Conservation (phyloP, 1,140 invertebrate species). For the Laupala kohalensis region DNA sequence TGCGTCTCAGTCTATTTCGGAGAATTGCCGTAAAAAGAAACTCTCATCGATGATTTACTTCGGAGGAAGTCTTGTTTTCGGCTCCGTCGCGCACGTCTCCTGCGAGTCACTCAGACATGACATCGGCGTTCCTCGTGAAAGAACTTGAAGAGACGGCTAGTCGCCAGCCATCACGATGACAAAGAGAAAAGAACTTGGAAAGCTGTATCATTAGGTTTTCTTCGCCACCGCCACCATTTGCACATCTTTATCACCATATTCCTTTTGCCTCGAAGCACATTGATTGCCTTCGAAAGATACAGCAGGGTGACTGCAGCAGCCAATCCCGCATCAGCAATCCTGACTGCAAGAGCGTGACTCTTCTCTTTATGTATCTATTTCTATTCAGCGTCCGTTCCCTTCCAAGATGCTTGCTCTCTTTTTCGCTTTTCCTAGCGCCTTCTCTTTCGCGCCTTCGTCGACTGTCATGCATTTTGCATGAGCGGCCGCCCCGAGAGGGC, state of each 20-base stretch:
- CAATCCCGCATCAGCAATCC: not conserved
- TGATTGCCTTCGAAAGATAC: not conserved
- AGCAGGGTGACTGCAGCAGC: not conserved
- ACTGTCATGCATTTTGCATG: not conserved
- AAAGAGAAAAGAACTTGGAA: not conserved
- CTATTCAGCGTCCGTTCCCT: not conserved
- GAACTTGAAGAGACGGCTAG: too few species aligned
- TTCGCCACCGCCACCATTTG: not conserved
- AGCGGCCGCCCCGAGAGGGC: not conserved
- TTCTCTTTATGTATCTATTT: not conserved
- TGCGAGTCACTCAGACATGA: not conserved
- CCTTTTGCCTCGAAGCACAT: not conserved
- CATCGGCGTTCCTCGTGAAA: too few species aligned
- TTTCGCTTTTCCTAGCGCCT: not conserved
- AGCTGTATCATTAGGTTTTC: not conserved
- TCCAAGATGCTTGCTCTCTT: not conserved
- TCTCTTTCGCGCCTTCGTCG: not conserved
- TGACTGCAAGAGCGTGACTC: not conserved
- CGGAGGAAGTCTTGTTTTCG: not conserved
- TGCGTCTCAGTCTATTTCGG: too few species aligned
- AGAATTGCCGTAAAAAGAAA: too few species aligned
- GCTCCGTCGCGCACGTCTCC: not conserved
- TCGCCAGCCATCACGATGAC: not conserved
- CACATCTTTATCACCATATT: not conserved
- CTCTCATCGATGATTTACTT: too few species aligned